Base-by-base conservation (phyloP, 2,797 vertebrate species). In the Podarcis siculus region DNA sequence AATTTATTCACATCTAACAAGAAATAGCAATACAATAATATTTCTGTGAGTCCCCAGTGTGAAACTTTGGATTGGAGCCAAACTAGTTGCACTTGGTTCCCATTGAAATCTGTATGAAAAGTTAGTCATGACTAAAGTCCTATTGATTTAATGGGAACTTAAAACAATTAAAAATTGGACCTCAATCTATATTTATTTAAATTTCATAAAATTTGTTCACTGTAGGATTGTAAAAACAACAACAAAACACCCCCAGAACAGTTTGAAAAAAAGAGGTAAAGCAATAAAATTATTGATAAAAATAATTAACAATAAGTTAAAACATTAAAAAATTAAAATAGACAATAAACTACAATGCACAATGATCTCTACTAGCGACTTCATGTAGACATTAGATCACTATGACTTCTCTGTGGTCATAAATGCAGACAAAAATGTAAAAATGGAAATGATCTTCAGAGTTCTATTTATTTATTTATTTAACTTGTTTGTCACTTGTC, bases 371-470 rank as follows among this genome's bases (percentile, higher is more conserved):
- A 55, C 49, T 55, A 55, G 13, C 4, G 49, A 55, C 13, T 55
- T 55, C 13, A 55, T 55, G 49, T 55, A 55, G 49, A 55, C 49
- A 55, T 55, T 87, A 75, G 42, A 25, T 45, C 64, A 64, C 79
- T 73, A 64, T 64, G 75, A 25, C 7, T 66, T 87, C 37, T 81
- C 73, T 45, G 6, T 86, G 27, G 21, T 49, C 30, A 85, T 10
- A 55, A 32, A 37, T n/a, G 45, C 10, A 1, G 78, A 73, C 2
- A 3, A 64, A 71, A 85, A 5, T 2, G 15, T 85, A 4, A 30
- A 1, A 87, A 0, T 0, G 0, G 0, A 8, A 8, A 27, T 67
- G 66, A 79, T 72, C 77, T 71, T 30, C 2, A 49, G 17, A 58
- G 58, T 58, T n/a, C 35, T 32, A 25, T 15, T 66, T 85, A 69